Base-by-base conservation (phyloP, 2,888 invertebrate genomes). In the Xanthorhoe spadicearia region DNA sequence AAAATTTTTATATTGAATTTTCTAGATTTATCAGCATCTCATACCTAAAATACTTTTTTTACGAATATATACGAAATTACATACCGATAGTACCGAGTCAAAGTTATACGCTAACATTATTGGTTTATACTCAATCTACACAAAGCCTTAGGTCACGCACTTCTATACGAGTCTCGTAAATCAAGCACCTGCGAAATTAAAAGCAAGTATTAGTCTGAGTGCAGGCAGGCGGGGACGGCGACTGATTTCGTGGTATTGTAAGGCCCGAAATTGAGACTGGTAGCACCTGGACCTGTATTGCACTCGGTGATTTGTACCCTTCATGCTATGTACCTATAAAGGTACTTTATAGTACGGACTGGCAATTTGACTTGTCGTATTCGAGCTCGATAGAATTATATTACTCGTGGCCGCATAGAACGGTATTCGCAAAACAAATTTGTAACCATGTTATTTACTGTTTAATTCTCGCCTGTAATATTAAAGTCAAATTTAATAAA, bases 131-230 rank as follows among this genome's bases (percentile, higher is more conserved):
- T 43, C 38, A 48, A 17, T 52, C 10, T 49, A 46, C 58, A 62
- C 46, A 59, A 62, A 60, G 13, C 50, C 17, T 19, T 15, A 83
- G 82, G 85, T 71, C 77, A 87, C 85, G 86, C 87, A 86, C 82
- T 87, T 85, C 85, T 86, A 87, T 85, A 88, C 83, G 86, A 86
- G 83, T 83, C 82, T 83, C 87, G 85, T 91, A 90, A 90, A 91
- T 91, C 90, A 91, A 83, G 82, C 80, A 83, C 83, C 83, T 81
- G 80, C 83, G 83, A 89, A 89, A 91, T 90, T 90, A 90, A 90
- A 91, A 89, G 80, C 85, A 81, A 82, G 83, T 86, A 89, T 90
- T 90, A 90, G 89, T 91, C 85, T 83, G 82, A 84, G 79, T 80
- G 77, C 75, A 82, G 78, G 75, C 72, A 77, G 68, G 78, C 74